Evolutionary conservation across 2,113 vertebrate species (phyloP), one percentile per base, ranked within the genome.

Genomic region (Etheostoma cragini): DNA sequence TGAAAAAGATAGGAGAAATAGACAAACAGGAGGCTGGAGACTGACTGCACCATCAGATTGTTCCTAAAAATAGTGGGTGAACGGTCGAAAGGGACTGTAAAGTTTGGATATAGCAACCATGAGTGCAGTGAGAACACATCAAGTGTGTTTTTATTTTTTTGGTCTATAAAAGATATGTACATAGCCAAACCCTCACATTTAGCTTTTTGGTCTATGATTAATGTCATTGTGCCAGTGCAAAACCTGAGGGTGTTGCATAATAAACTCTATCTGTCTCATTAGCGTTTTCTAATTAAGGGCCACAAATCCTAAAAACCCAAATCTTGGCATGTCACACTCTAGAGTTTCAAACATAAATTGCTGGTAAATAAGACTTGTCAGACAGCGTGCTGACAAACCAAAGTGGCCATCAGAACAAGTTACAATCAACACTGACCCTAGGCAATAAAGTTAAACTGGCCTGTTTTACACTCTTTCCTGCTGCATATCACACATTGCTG

Each of bases 401-500:
- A 64, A 58, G 86, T 0, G 50, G 42, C 76, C 12, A 58, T 87
- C 87, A 64, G 35, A 78, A 52, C 30, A 24, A 42, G 19, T 89
- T 80, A 82, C 35, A 62, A 64, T 91, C 87, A 83, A 82, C 68
- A 11, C 0, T 21, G 64, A 64, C 76, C 80, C n/a, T 8, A 21
- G 35, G 78, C 61, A 35, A 35, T 67, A 64, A 11, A n/a, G 60
- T 63, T 42, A 52, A 45, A 21, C 46, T 14, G 52, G 26, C 13
- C 65, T 19, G 65, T 46, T 64, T 50, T 35, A 53, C 45, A 38
- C 35, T 47, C 6, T 6, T 16, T 58, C 24, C 58, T 35, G 69
- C 52, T 57, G 64, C 56, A 68, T 42, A 72, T 38, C 8, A 11
- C 46, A 63, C 24, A 52, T 12, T 19, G 3, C 52, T 26, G 60